Evolutionary conservation across 2,113 vertebrate genomes (phyloP).

Genomic region (Larimichthys crocea): DNA sequence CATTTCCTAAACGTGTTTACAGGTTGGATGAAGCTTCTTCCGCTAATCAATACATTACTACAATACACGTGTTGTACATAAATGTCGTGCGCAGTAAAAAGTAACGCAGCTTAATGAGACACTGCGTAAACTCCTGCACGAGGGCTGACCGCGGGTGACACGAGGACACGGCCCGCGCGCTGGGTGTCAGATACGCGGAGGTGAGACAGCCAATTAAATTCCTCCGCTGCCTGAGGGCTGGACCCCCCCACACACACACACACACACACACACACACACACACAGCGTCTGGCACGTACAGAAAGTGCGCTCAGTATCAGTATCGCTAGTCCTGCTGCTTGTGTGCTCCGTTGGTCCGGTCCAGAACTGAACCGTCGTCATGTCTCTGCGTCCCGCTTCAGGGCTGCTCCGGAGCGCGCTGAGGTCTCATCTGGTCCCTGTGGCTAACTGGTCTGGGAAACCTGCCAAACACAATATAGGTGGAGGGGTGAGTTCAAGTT

Average conservation of each 20-base stretch:
- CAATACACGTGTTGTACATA: too few relatives aligned
- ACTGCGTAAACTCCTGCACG: too few relatives aligned
- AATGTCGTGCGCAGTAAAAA: too few relatives aligned
- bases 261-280: neutral
- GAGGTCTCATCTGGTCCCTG: constrained; percentile 38
- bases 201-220: constrained; percentile 41
- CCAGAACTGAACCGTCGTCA: constrained; percentile 6
- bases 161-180: constrained; percentile 17
- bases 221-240: neutral
- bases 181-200: neutral
- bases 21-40: too few relatives aligned
- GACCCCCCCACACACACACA: neutral
- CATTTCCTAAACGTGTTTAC: too few relatives aligned
- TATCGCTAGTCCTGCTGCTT: too few relatives aligned
- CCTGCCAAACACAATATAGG: constrained; percentile 58
- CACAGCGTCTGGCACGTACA: neutral
- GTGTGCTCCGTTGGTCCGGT: too few relatives aligned
- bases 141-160: neutral
- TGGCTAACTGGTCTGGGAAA: constrained; percentile 39
- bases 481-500: constrained; percentile 56
- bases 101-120: too few relatives aligned
- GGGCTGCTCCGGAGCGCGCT: constrained; percentile 53
- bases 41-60: too few relatives aligned
- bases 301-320: neutral
- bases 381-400: constrained; percentile 58